A percentile compares a stretch with the other conserved stretches of the same genome.
phyloP scores from a whole-genome alignment of 2,888 invertebrate species.

The Nowickia ferox region DNA sequence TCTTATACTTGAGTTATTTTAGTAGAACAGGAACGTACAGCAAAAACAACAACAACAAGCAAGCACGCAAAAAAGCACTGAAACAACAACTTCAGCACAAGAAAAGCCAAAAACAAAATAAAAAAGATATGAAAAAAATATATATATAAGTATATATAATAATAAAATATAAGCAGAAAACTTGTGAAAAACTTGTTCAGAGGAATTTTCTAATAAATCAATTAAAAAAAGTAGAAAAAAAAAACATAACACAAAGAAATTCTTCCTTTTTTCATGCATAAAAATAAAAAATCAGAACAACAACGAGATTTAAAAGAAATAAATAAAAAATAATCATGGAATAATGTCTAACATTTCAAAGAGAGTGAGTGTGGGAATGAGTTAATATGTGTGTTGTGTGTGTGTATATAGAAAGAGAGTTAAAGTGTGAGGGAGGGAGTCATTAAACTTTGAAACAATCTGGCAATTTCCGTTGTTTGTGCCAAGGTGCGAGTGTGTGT shows the following conservation, averaged over 20 bases:
- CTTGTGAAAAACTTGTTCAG: slow-evolving; percentile 79
- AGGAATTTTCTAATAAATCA: slow-evolving; percentile 82
- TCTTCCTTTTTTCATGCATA: slow-evolving; percentile 4
- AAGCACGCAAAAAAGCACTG: slow-evolving; percentile 57
- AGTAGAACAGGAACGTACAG: slow-evolving; percentile 68
- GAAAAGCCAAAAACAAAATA: slow-evolving; percentile 42
- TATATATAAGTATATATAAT: no score
- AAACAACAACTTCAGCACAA: slow-evolving; percentile 58
- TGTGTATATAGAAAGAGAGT: neutral
- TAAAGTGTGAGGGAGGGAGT: slow-evolving; percentile 46
- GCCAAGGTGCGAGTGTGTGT: neutral
- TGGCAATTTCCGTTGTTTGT: slow-evolving; percentile 54
- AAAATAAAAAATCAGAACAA: slow-evolving; percentile 33
- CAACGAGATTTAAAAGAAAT: slow-evolving; percentile 23
- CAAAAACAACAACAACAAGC: slow-evolving; percentile 1
- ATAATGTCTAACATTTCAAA: neutral
- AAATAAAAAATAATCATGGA: neutral
- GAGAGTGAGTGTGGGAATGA: neutral
- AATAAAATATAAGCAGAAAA: slow-evolving; percentile 56
- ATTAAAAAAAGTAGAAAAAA: slow-evolving; percentile 65
- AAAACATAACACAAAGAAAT: slow-evolving; percentile 40
- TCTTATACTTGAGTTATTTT: slow-evolving; percentile 71
- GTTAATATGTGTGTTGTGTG: neutral
- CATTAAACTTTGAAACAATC: slow-evolving; percentile 58
- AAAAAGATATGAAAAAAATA: slow-evolving; percentile 28